Evolutionary conservation across 2,113 vertebrate species (phyloP).

Genomic region (Vulpes vulpes): DNA sequence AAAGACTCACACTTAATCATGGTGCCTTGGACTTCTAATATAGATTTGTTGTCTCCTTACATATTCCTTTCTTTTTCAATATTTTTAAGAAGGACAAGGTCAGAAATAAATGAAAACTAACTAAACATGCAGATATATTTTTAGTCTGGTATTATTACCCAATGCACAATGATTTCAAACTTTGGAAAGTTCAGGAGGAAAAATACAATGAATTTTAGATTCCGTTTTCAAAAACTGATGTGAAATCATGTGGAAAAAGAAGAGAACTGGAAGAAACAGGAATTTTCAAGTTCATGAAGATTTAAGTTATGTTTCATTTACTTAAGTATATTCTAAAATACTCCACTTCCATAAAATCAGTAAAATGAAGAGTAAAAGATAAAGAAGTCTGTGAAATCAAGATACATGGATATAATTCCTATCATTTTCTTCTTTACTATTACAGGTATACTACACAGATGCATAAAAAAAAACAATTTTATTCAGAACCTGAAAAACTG

Average conservation of each 20-base stretch:
- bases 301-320: neutral
- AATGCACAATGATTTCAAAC: neutral
- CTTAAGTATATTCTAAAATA: neutral
- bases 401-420: neutral
- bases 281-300: neutral
- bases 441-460: neutral
- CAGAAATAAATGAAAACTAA: constrained; percentile 5
- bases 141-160: neutral
- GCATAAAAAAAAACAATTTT: constrained; percentile 1
- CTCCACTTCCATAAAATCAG: constrained; percentile 9
- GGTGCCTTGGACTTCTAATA: neutral
- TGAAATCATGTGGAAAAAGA: neutral
- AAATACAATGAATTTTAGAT: neutral
- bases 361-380: neutral
- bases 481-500: constrained; percentile 7
- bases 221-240: neutral
- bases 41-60: neutral
- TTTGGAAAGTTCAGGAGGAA: neutral
- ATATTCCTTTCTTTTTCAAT: neutral
- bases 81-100: neutral
- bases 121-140: neutral
- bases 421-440: neutral
- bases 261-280: neutral
- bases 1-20: neutral
- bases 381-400: neutral